Evolutionary conservation across 2,888 invertebrate species (phyloP).

Genomic region (Drosophila pegasa): DNA sequence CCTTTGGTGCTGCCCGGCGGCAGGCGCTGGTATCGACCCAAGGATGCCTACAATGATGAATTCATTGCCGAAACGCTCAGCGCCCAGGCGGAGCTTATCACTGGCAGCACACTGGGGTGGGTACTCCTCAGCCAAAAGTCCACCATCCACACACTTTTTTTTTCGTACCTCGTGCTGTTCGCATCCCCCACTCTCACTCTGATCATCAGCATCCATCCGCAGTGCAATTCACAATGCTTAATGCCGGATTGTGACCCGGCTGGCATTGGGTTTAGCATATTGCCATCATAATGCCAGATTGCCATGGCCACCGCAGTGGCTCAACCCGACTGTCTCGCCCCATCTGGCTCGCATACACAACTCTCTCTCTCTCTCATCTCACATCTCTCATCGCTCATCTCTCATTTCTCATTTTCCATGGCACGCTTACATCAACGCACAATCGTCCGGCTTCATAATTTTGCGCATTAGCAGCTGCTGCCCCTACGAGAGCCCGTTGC

Average conservation of each 20-base stretch:
- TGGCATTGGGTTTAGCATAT: conserved; percentile 16
- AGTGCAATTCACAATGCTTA: conserved; percentile 52
- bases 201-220: conserved; percentile 15
- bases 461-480: conserved; percentile 80
- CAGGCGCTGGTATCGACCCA: conserved; percentile 91
- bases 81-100: conserved; percentile 93
- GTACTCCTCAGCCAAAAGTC: conserved; percentile 57
- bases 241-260: conserved; percentile 10
- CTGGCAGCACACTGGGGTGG: conserved; percentile 94
- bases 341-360: conserved; percentile 14
- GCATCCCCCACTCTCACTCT: background rate
- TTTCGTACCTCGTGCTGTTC: background rate
- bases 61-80: conserved; percentile 94
- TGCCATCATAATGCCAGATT: conserved; percentile 32
- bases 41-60: conserved; percentile 95
- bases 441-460: conserved; percentile 47
- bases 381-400: conserved; percentile 50
- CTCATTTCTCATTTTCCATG: conserved; percentile 57
- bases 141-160: too few relatives aligned
- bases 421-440: conserved; percentile 54
- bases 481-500: conserved; percentile 83
- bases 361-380: conserved; percentile 13
- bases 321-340: background rate
- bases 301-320: conserved; percentile 35
- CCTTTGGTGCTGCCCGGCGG: conserved; percentile 92